These are phyloP conservation scores for Protaetia brevitarsis DNA, from an alignment of 1,140 invertebrate species.

Conservation along the genomic window DNA sequence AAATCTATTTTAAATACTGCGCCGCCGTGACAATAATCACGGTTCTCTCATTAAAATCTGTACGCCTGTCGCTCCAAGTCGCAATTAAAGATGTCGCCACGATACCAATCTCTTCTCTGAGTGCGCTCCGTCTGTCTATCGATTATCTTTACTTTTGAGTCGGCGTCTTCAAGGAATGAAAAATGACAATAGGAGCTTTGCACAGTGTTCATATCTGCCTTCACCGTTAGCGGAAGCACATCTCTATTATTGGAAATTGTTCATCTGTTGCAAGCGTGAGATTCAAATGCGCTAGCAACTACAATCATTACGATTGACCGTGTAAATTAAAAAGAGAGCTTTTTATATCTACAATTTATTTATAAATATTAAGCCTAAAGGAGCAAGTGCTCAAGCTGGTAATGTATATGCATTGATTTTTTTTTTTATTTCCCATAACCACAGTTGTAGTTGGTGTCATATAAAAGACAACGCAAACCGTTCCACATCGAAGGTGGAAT, in stretches of 20 bases:
- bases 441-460: too few species aligned
- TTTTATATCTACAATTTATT: too few species aligned
- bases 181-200: slow-evolving; percentile 5
- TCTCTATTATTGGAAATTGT: not conserved
- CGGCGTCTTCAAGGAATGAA: slow-evolving; percentile 2
- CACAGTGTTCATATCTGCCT: not conserved
- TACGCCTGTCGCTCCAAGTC: slow-evolving; percentile 10
- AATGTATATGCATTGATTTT: too few species aligned
- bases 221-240: not conserved
- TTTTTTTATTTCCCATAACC: too few species aligned
- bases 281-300: too few species aligned
- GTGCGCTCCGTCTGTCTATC: not conserved
- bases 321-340: too few species aligned
- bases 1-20: slow-evolving; percentile 17
- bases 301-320: too few species aligned
- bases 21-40: slow-evolving; percentile 15
- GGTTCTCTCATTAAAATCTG: slow-evolving; percentile 14
- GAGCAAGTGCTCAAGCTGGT: too few species aligned
- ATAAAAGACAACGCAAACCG: too few species aligned
- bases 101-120: not conserved
- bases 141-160: slow-evolving; percentile 15
- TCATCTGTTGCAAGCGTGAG: not conserved
- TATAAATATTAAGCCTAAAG: too few species aligned
- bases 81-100: slow-evolving; percentile 11
- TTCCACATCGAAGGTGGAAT: too few species aligned